Evolutionary conservation across 1,140 invertebrate species (phyloP).

Genomic region (Parapsyche elsis): DNA sequence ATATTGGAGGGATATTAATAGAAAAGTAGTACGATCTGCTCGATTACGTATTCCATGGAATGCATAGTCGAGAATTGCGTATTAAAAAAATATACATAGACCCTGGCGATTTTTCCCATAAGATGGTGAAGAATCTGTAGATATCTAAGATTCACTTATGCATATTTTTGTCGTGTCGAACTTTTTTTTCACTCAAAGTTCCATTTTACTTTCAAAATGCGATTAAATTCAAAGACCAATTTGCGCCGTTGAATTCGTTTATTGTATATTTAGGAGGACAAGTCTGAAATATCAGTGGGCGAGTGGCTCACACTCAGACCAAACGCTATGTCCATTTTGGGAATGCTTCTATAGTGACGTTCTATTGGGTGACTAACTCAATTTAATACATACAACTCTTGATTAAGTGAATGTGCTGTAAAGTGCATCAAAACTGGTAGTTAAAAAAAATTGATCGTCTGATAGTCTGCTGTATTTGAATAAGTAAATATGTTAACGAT

Average conservation of each 20-base stretch:
- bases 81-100: neutral
- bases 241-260: no score
- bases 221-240: no score
- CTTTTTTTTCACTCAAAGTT: no score
- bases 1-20: conserved; percentile 1
- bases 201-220: no score
- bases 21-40: conserved; percentile 20
- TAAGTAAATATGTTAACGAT: no score
- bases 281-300: neutral
- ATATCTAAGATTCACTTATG: no score
- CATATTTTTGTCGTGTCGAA: no score
- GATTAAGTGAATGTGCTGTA: no score
- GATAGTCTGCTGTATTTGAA: no score
- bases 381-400: neutral
- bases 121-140: neutral
- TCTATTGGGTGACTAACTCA: neutral
- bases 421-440: no score
- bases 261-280: neutral
- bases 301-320: neutral
- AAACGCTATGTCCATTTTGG: neutral
- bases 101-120: neutral
- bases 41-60: conserved; percentile 13
- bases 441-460: no score
- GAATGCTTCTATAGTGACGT: neutral
- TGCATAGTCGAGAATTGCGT: neutral